These are phyloP conservation scores for Watsonalla cultraria DNA, from an alignment of 2,888 invertebrate genomes.

Conservation along the genomic window DNA sequence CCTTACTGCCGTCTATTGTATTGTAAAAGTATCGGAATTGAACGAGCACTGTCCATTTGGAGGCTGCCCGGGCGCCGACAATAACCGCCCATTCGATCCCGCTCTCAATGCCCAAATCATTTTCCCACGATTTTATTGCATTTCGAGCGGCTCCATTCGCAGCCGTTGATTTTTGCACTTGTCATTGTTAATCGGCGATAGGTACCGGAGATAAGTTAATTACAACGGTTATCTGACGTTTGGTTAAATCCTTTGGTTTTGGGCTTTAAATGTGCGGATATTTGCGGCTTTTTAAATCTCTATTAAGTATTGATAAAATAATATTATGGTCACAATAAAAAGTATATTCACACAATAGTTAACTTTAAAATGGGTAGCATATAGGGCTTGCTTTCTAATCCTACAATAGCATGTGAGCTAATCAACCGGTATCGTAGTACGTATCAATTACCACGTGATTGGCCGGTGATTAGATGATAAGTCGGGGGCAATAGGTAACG, in stretches of 20 bases:
- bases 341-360: background rate
- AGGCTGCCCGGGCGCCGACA: slow-evolving; percentile 59
- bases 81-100: slow-evolving; percentile 59
- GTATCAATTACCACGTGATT: slow-evolving; percentile 21
- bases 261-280: background rate
- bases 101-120: slow-evolving; percentile 65
- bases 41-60: slow-evolving; percentile 70
- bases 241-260: slow-evolving; percentile 27
- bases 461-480: slow-evolving; percentile 32
- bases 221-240: slow-evolving; percentile 39
- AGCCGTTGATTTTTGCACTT: slow-evolving; percentile 35
- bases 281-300: background rate
- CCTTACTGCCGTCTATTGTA: slow-evolving; percentile 72
- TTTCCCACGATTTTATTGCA: slow-evolving; percentile 63
- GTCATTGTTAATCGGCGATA: slow-evolving; percentile 22
- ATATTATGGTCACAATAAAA: background rate
- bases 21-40: slow-evolving; percentile 76
- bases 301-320: background rate
- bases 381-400: background rate
- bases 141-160: slow-evolving; percentile 40
- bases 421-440: slow-evolving; percentile 2
- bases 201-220: slow-evolving; percentile 43
- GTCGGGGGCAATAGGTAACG: slow-evolving; percentile 28
- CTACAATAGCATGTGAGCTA: background rate
- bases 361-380: background rate